Evolutionary conservation across 2,797 vertebrate genomes (phyloP), one percentile per base, ranked within the genome.

Genomic region (Chanos chanos): DNA sequence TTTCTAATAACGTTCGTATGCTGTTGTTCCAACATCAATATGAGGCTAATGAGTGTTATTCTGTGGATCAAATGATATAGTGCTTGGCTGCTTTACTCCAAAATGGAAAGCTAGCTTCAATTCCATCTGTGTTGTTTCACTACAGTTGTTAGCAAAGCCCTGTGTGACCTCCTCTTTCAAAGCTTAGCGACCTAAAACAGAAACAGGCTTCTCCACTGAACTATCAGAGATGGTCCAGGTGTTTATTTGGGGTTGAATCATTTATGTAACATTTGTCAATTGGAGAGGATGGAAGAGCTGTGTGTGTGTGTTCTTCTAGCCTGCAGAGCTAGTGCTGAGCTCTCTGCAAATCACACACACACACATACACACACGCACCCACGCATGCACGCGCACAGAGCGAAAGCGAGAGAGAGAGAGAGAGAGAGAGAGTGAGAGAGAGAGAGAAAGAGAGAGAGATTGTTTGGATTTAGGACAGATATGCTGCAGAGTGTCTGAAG

Each of bases 251-350:
- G 45, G 55, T 47, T 71, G 67, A 73, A 61, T 78, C 73, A 66
- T 71, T 72, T 68, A 72, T 56, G 21, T 66, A 70, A 83, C 60
- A 57, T 78, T 76, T 72, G 68, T 66, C 73, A 69, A 33, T 70
- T 61, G 44, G 45, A 73, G 58, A 71, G 68, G 73, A 67, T 70
- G 71, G 49, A 78, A 30, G 4, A 39, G 68, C 59, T 16, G 64
- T 44, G 75, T 37, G 68, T 70, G 68, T 25, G 51, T 62, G 66
- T 52, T 33, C 10, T 13, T 30, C 21, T 28, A 31, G 27, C 27
- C 18, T 50, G 15, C 16, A 19, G 28, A 16, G 30, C 37, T 28
- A 30, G 25, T 27, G 7, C 47, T 22, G 8, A 8, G 5, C 8
- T 47, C 21, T 47, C 9, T 47, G 2, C 13, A 22, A 13, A 39